phyloP scores from a whole-genome alignment of 92 coral and sea anemone genomes.

The Porites rus region DNA sequence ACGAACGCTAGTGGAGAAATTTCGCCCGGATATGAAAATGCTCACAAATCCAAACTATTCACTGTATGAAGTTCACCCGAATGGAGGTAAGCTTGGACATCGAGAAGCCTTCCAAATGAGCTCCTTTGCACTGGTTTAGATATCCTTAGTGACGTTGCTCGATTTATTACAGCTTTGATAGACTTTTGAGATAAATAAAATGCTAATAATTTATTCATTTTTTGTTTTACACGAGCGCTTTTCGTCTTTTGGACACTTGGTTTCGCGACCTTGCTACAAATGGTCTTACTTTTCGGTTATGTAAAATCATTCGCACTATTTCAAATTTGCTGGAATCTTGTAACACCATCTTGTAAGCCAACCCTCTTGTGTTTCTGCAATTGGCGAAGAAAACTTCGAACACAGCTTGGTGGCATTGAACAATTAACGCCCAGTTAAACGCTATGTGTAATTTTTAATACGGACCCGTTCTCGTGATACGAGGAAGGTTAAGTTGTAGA shows the following conservation, averaged over 20 bases:
- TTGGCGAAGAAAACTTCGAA: not conserved
- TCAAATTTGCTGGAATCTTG: not conserved
- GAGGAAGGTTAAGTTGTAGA: not conserved
- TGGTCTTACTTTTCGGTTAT: not conserved
- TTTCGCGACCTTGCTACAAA: not conserved
- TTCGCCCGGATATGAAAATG: conserved; percentile 99
- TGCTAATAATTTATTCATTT: not conserved
- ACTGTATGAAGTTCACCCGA: conserved; percentile 92
- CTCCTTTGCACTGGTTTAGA: not conserved
- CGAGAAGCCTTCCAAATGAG: not conserved
- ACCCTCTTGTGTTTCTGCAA: conserved; percentile 5
- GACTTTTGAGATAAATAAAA: conserved; percentile 11
- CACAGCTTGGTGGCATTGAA: conserved; percentile 23
- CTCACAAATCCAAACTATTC: conserved; percentile 90
- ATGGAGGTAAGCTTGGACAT: conserved; percentile 73
- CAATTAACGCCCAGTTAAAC: conserved; percentile 16
- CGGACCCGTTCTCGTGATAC: not conserved
- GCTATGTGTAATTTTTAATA: not conserved
- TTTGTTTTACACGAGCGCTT: not conserved
- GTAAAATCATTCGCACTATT: not conserved
- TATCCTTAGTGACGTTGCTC: not conserved
- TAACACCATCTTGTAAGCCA: not conserved
- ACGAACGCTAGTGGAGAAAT: conserved; percentile 88
- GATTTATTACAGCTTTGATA: conserved; percentile 8
- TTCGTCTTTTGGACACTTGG: not conserved